phyloP scores from a whole-genome alignment of 30 jellyfish, hydroid and myxozoan species.

The Euphysa ruthae region DNA sequence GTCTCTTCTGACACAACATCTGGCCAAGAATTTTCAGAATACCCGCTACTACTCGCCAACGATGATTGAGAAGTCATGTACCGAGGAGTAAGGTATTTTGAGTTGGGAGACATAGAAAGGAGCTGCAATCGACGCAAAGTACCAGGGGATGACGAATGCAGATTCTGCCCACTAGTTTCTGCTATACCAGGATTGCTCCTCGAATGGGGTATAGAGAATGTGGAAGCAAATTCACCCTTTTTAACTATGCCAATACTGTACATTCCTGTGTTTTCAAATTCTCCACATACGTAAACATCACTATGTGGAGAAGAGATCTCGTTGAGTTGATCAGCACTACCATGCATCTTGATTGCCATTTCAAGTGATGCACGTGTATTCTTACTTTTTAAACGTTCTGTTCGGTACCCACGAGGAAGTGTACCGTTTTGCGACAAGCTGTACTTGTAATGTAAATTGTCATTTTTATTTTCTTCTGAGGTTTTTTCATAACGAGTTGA shows the following conservation, averaged over 20 bases:
- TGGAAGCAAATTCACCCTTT: not conserved
- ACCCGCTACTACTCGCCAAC: slow-evolving; percentile 25
- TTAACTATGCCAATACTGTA: slow-evolving; percentile 36
- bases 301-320: slow-evolving; percentile 6
- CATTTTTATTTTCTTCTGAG: not conserved
- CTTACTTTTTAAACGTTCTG: not conserved
- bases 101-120: slow-evolving; percentile 21
- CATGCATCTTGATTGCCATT: not conserved
- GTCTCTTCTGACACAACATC: slow-evolving; percentile 32
- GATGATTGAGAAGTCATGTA: slow-evolving; percentile 27
- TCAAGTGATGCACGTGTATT: not conserved
- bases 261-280: slow-evolving; percentile 73
- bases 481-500: slow-evolving; percentile 20
- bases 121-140: slow-evolving; percentile 25
- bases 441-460: not conserved
- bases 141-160: slow-evolving; percentile 15
- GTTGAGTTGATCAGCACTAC: slow-evolving; percentile 24
- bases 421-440: slow-evolving; percentile 1
- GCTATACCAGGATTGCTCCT: slow-evolving; percentile 37
- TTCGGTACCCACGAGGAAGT: not conserved
- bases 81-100: slow-evolving; percentile 1
- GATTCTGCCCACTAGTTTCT: not conserved
- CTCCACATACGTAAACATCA: slow-evolving; percentile 56
- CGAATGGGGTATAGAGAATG: slow-evolving; percentile 19
- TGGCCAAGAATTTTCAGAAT: slow-evolving; percentile 20